Evolutionary conservation across 2,113 vertebrate species (phyloP).

Genomic region (Pterophyllum scalare): DNA sequence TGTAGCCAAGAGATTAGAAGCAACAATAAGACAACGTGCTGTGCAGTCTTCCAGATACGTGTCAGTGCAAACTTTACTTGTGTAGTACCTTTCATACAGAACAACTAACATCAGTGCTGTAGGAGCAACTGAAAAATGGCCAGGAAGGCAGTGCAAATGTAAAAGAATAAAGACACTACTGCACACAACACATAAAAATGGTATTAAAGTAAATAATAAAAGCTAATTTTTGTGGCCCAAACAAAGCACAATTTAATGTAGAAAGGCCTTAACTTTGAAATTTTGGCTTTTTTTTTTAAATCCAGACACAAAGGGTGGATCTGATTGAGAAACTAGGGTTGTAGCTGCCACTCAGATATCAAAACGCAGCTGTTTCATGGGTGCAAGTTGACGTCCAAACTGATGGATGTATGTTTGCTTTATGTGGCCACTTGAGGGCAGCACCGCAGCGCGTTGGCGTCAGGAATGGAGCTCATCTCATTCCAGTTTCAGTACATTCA

Average conservation of each 20-base stretch:
- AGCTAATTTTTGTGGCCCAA: not conserved
- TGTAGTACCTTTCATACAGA: not conserved
- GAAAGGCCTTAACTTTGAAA: not conserved
- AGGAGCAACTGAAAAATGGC: not conserved
- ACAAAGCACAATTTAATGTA: not conserved
- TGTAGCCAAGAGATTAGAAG: conserved; percentile 16
- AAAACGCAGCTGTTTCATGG: not conserved
- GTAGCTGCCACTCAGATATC: not conserved
- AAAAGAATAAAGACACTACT: not conserved
- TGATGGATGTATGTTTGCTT: not conserved
- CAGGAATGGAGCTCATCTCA: not conserved
- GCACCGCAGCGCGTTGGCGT: conserved; percentile 36
- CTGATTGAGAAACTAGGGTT: not conserved
- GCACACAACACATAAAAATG: not conserved
- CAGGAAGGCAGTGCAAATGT: not conserved
- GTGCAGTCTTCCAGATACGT: not conserved
- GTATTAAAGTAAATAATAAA: not conserved
- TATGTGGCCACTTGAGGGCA: conserved; percentile 65
- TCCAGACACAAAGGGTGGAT: no score
- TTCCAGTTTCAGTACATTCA: not conserved
- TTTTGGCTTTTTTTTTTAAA: no score
- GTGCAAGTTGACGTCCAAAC: not conserved
- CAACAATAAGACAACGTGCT: not conserved
- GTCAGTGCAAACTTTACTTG: not conserved
- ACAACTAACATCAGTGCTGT: not conserved